These are phyloP conservation scores for Amazona ochrocephala DNA, from an alignment of 2,797 vertebrate genomes.

Conservation along the genomic window DNA sequence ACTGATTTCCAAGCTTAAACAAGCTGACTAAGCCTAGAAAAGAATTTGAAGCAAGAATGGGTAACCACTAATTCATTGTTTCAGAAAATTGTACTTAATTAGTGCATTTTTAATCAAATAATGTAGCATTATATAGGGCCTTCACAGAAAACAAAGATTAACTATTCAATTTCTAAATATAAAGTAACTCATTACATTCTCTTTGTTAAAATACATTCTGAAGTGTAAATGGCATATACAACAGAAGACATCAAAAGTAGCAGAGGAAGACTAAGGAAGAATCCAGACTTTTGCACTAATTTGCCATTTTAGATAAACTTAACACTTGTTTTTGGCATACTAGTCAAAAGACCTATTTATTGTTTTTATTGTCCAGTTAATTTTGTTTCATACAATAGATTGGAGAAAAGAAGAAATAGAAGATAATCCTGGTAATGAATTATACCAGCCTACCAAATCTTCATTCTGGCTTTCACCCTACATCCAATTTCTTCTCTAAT, in stretches of 20 bases:
- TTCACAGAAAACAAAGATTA: neutral
- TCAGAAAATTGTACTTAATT: neutral
- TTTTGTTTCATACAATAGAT: neutral
- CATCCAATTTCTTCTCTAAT: neutral
- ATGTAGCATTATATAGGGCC: neutral
- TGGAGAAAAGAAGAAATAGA: neutral
- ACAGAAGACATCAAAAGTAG: neutral
- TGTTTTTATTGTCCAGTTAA: neutral
- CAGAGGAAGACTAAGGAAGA: neutral
- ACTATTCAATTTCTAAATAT: neutral
- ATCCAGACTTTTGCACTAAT: neutral
- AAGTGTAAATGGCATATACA: neutral
- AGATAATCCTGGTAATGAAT: neutral
- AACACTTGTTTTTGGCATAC: neutral
- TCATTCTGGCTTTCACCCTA: neutral
- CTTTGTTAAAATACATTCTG: neutral
- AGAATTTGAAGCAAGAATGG: neutral
- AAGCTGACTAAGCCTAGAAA: neutral
- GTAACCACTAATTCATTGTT: neutral
- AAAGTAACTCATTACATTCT: neutral
- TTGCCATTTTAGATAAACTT: neutral
- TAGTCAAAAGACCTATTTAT: neutral
- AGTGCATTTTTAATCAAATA: neutral
- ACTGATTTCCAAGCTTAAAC: neutral
- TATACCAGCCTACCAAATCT: neutral